These are phyloP conservation scores for Crotalus horridus DNA, from an alignment of 2,113 vertebrate species.

Conservation along the genomic window DNA sequence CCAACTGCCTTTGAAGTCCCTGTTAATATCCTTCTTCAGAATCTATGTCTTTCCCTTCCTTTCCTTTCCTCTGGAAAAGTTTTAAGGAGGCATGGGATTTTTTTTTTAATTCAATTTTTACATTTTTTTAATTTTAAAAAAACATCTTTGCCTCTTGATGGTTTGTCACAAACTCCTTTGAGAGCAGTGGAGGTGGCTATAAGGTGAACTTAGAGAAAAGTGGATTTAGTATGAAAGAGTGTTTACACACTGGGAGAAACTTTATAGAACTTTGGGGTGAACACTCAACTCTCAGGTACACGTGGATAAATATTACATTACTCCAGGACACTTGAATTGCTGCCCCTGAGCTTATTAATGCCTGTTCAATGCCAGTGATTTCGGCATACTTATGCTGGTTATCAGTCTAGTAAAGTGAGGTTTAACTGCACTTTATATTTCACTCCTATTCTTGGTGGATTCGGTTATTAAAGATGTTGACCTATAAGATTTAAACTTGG, in stretches of 20 bases:
- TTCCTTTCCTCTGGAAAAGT: slow-evolving; percentile 26
- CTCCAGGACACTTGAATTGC: too few species aligned
- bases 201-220: background rate
- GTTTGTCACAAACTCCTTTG: background rate
- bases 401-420: background rate
- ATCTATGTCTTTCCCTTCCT: slow-evolving; percentile 71
- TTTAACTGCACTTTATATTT: background rate
- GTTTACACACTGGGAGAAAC: background rate
- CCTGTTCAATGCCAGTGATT: background rate
- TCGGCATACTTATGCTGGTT: background rate
- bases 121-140: too few species aligned
- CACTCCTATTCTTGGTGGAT: background rate
- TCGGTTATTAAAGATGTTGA: background rate
- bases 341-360: background rate
- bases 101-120: slow-evolving; percentile 3
- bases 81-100: background rate
- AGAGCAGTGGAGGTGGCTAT: background rate
- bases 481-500: background rate
- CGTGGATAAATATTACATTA: background rate
- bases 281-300: background rate
- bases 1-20: slow-evolving; percentile 91
- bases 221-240: background rate
- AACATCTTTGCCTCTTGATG: background rate
- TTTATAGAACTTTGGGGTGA: background rate
- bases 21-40: slow-evolving; percentile 80